These are phyloP conservation scores for Pseudochaenichthys georgianus DNA, from an alignment of 2,797 vertebrate genomes.

Conservation along the genomic window DNA sequence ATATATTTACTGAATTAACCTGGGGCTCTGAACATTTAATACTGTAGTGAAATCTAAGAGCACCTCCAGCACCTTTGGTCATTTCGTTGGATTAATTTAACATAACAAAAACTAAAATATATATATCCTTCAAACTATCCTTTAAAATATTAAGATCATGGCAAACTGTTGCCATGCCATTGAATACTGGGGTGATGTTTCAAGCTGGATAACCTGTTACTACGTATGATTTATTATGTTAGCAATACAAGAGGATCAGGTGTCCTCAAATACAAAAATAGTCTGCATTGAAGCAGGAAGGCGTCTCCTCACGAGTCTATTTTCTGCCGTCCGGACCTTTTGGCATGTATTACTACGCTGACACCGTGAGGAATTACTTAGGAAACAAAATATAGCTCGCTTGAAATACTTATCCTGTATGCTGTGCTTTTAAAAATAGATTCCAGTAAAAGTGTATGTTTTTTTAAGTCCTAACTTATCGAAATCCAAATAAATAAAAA, in stretches of 20 bases:
- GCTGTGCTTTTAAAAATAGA: not conserved
- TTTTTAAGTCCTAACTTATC: not conserved
- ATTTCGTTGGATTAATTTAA: not conserved
- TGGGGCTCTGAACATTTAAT: not conserved
- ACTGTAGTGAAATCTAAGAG: not conserved
- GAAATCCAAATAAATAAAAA: not conserved
- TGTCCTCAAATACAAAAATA: no score
- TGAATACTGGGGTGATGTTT: no score
- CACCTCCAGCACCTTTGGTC: not conserved
- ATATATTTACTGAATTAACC: no score
- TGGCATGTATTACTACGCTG: not conserved
- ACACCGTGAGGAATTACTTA: not conserved
- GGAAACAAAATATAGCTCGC: not conserved
- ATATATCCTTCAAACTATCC: no score
- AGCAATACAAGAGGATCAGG: no score
- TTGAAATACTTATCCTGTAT: not conserved
- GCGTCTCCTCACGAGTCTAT: no score
- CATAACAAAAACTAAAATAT: not conserved
- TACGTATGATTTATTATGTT: no score
- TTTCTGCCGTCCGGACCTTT: no score
- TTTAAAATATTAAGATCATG: no score
- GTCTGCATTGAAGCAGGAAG: no score
- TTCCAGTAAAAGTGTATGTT: not conserved
- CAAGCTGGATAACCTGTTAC: no score
- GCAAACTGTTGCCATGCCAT: no score